Evolutionary conservation across 2,797 vertebrate species (phyloP), one percentile per base, ranked within the genome.

Genomic region (Coracias cyanogaster): DNA sequence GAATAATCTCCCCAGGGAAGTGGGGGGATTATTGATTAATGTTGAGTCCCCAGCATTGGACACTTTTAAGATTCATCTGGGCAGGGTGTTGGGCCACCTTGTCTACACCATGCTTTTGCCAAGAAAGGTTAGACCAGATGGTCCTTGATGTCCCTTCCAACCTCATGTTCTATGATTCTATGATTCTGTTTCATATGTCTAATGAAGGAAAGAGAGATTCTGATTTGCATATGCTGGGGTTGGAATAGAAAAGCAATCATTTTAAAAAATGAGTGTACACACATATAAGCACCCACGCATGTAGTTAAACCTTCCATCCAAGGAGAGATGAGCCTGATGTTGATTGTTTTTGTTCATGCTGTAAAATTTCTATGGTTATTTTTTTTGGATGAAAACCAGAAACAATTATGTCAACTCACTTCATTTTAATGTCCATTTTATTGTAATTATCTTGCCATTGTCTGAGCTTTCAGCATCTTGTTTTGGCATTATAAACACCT

Each of bases 371-470:
- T 66, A 28, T 22, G n/a, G 74, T 85, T 94, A 33, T 77, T 95
- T 95, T 93, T 72, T 73, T 88, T 81, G 54, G 58, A 46, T 82
- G 51, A 79, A 73, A 90, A 95, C 12, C 19, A 86, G 66, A 89
- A 95, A 57, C 37, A 94, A 70, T 11, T n/a, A 89, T 4, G 2
- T 89, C 70, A 82, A 73, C 60, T 70, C 51, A 37, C n/a, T 92
- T 91, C 73, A 84, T 84, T 73, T 82, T 89, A 86, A 89, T 24
- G 51, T 66, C 81, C 81, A 52, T 94, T 95, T 93, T 86, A 90
- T 91, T 83, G 85, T 58, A 49, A 96, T 95, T 88, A 72, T 86
- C 77, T 76, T 79, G 39, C 21, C 29, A 62, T 79, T 93, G n/a
- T 76, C 66, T 89, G 37, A 90, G 90, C 61, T 92, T 92, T 90